Evolutionary conservation across 1,140 invertebrate genomes (phyloP).

Genomic region (Orchestia grillus): DNA sequence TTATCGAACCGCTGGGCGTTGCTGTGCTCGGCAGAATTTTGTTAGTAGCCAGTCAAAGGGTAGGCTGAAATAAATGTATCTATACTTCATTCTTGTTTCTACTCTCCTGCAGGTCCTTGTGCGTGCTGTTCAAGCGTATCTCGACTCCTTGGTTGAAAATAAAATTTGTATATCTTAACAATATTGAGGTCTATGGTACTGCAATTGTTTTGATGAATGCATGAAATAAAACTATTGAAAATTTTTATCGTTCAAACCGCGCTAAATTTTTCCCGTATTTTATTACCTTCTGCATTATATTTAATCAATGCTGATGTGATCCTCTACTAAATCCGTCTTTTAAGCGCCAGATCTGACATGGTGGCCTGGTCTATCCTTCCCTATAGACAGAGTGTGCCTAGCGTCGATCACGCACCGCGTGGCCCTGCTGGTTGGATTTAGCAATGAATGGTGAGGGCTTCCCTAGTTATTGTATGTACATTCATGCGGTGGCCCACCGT

Average conservation of each 20-base stretch:
- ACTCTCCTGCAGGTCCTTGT: neutral
- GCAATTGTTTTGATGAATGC: neutral
- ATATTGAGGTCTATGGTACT: neutral
- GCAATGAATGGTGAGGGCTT: conserved; percentile 6
- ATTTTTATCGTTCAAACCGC: neutral
- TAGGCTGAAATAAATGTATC: neutral
- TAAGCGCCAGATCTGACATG: neutral
- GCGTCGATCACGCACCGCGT: neutral
- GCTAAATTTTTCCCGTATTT: neutral
- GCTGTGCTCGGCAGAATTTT: conserved; percentile 6
- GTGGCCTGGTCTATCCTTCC: neutral
- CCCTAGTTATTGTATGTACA: neutral
- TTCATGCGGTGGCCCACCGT: neutral
- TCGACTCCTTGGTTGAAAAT: neutral
- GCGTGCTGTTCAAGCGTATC: neutral
- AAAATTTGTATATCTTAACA: neutral
- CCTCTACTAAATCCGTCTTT: neutral
- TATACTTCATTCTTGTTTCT: neutral
- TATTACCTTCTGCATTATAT: neutral
- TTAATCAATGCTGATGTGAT: neutral
- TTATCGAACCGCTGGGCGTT: conserved; percentile 3
- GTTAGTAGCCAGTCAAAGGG: neutral
- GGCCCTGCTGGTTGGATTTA: neutral
- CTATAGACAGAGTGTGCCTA: neutral
- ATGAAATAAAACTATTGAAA: neutral